These are phyloP conservation scores for Eupleurogrammus muticus DNA, from an alignment of 2,797 vertebrate genomes.

Conservation along the genomic window DNA sequence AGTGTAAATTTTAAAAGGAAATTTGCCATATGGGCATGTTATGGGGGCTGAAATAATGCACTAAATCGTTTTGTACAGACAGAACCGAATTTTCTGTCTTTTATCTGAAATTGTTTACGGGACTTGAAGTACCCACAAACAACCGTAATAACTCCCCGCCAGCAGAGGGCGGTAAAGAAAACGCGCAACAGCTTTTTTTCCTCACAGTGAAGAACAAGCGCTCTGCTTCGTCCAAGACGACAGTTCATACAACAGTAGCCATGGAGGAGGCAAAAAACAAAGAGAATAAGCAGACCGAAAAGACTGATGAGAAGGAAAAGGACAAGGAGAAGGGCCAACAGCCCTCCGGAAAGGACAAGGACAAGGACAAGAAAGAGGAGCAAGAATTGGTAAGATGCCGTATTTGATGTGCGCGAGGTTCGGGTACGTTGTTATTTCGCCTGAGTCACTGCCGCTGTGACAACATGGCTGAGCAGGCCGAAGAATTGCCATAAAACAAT, in stretches of 20 bases:
- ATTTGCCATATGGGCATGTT: too few relatives aligned
- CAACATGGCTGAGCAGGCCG: slow-evolving; percentile 71
- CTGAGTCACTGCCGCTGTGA: slow-evolving; percentile 86
- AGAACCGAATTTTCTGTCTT: neutral
- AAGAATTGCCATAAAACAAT: slow-evolving; percentile 2
- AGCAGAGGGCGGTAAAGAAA: slow-evolving; percentile 37
- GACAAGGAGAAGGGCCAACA: slow-evolving; percentile 81
- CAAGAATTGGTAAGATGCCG: slow-evolving; percentile 82
- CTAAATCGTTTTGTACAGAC: neutral
- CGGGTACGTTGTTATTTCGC: slow-evolving; percentile 66
- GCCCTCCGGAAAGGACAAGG: slow-evolving; percentile 84
- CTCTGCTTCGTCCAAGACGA: slow-evolving; percentile 47
- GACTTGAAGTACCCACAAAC: neutral
- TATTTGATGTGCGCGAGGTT: slow-evolving; percentile 2
- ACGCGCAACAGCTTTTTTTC: neutral
- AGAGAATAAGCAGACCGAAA: slow-evolving; percentile 82
- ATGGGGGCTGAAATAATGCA: too few relatives aligned
- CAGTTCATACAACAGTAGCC: slow-evolving; percentile 46
- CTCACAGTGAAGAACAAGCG: slow-evolving; percentile 22
- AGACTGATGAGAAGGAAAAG: slow-evolving; percentile 85
- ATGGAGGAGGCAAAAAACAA: slow-evolving; percentile 88
- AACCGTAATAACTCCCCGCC: neutral
- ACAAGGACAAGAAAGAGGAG: slow-evolving; percentile 88
- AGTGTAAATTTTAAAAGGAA: too few relatives aligned
- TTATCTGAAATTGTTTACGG: neutral